A percentile compares a stretch with the other conserved stretches of the same genome.
phyloP scores from a whole-genome alignment of 2,113 vertebrate species.

The Cavia porcellus region DNA sequence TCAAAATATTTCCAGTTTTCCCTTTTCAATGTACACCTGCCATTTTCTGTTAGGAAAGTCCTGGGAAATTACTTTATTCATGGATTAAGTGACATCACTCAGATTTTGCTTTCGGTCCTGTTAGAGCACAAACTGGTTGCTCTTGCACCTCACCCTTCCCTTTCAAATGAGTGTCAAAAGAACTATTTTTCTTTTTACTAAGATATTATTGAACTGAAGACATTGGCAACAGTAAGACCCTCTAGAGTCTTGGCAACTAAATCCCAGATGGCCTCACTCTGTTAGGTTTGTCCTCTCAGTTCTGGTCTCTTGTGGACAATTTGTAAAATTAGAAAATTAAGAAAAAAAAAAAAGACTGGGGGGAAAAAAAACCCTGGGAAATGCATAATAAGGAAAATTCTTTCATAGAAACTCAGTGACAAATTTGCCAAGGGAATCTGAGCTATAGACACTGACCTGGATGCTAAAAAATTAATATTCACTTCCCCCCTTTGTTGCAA shows the following conservation, averaged over 20 bases:
- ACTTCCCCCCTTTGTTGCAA: neutral
- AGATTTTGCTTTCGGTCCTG: constrained; percentile 64
- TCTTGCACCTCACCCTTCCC: neutral
- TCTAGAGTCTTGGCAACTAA: constrained; percentile 68
- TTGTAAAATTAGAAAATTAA: constrained; percentile 82
- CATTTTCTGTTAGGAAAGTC: constrained; percentile 46
- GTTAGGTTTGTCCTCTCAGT: constrained; percentile 59
- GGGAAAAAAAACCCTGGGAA: constrained; percentile 62
- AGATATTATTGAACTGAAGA: constrained; percentile 66
- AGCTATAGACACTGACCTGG: neutral
- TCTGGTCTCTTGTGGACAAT: constrained; percentile 64
- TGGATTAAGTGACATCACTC: constrained; percentile 68
- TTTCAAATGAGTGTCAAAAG: constrained; percentile 62
- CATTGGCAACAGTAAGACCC: constrained; percentile 62
- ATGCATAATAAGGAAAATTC: constrained; percentile 75
- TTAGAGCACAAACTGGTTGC: constrained; percentile 62
- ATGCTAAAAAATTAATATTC: neutral
- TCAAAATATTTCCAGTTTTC: neutral
- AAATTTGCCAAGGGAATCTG: constrained; percentile 55
- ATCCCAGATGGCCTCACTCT: constrained; percentile 55
- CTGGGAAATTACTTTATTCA: constrained; percentile 36
- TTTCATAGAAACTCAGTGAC: constrained; percentile 42
- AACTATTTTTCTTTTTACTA: constrained; percentile 71
- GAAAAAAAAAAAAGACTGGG: constrained; percentile 77
- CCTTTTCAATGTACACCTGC: neutral